phyloP scores from a whole-genome alignment of 2,797 vertebrate genomes.

The Lacerta agilis region DNA sequence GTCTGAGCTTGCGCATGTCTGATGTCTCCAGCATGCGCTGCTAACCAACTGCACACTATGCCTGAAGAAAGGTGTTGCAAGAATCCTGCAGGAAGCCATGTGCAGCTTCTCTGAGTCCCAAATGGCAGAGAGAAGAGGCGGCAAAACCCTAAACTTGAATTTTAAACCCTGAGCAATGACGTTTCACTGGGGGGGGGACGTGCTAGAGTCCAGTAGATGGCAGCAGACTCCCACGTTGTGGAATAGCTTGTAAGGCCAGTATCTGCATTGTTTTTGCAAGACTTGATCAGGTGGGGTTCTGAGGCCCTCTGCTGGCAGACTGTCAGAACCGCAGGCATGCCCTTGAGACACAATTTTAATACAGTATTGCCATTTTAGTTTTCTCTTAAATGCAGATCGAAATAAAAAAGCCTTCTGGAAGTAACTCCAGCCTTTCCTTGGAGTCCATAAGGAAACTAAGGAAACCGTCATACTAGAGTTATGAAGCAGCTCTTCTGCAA shows the following conservation, averaged over 20 bases:
- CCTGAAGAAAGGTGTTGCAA: background rate
- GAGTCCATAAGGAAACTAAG: background rate
- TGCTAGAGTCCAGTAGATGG: background rate
- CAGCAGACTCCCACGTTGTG: background rate
- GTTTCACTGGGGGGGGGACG: too few relatives aligned
- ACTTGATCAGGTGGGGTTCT: background rate
- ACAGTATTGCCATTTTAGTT: background rate
- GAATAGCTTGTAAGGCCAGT: background rate
- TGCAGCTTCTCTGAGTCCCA: background rate
- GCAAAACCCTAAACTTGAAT: background rate
- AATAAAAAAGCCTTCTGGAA: background rate
- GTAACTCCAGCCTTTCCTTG: background rate
- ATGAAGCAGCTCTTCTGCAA: background rate
- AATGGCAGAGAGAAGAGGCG: background rate
- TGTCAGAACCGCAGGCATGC: background rate
- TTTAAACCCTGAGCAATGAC: background rate
- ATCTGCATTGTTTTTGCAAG: background rate
- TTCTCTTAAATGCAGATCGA: background rate
- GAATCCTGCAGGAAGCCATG: background rate
- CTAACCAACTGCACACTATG: background rate
- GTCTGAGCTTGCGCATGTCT: background rate
- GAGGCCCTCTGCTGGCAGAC: constrained; percentile 24
- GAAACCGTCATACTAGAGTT: background rate
- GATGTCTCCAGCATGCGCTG: background rate
- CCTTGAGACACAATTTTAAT: background rate